Base-by-base conservation (phyloP, 2,797 vertebrate species). In the Anas flavirostris region DNA sequence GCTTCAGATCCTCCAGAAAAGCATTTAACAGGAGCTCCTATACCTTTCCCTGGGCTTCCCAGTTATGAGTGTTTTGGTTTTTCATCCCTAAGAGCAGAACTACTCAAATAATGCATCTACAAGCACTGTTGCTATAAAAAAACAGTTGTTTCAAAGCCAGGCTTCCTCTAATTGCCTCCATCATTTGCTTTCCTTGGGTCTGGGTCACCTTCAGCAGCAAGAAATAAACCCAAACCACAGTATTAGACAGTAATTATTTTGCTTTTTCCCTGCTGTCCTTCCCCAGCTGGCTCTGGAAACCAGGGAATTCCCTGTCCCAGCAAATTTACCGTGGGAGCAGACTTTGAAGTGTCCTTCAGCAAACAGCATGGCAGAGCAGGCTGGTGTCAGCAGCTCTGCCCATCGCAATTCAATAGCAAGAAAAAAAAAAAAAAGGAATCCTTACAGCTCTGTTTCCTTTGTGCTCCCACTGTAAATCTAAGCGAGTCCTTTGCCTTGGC, bases 161-260 rank as follows among this genome's bases (percentile, higher is more conserved):
- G 18, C 44, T 62, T 23, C 56, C 67, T 83, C n/a, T 81, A 73
- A 76, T 88, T 96, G 64, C 70, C 25, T 90, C 55, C 56, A 66
- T 67, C 43, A 9, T 73, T 84, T 91, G n/a, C 83, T 94, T 93
- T 79, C n/a, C 39, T 46, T 79, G 63, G 35, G 43, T n/a, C 59
- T 82, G 52, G 90, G 77, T 95, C 83, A 89, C 66, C 48, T 53
- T 85, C 84, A 89, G 44, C 72, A 82, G 60, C 33, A 78, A 94
- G 68, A 91, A 89, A 80, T 82, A 82, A 92, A 28, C 78, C 56
- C 68, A 77, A 70, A 78, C 25, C 73, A n/a, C 64, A 66, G 33
- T 23, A 88, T 29, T 13, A 74, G 77, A 29, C 33, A 82, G 56
- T 60, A 82, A 82, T 85, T 95, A 56, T 82, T 96, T 87, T 89